These are phyloP conservation scores for Drosophila nigrodunni DNA, from an alignment of 1,140 invertebrate genomes.

Conservation along the genomic window DNA sequence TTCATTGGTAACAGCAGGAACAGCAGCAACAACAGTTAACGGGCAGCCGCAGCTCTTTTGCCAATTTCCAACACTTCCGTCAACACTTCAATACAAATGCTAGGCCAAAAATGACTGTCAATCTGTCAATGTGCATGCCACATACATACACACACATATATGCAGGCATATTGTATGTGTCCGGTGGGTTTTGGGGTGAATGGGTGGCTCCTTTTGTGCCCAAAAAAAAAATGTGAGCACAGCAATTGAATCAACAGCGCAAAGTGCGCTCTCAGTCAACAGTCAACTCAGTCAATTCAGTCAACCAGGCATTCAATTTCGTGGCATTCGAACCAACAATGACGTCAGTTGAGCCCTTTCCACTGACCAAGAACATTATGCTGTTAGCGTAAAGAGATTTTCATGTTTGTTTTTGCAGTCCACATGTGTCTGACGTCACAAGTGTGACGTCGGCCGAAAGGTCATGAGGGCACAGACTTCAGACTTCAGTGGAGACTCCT, in stretches of 20 bases:
- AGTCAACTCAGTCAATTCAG: neutral
- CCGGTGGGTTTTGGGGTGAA: conserved; percentile 15
- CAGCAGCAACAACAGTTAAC: conserved; percentile 20
- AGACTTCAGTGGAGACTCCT: neutral
- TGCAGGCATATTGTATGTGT: conserved; percentile 31
- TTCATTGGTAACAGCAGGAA: conserved; percentile 9
- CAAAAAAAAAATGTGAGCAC: conserved; percentile 45
- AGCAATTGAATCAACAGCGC: conserved; percentile 68
- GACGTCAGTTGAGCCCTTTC: conserved; percentile 53
- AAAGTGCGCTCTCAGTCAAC: conserved; percentile 54
- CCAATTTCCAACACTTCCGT: conserved; percentile 77
- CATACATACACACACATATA: conserved; percentile 33
- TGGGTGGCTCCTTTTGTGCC: conserved; percentile 42
- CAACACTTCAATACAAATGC: conserved; percentile 71
- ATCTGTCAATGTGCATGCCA: conserved; percentile 66
- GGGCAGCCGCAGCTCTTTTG: conserved; percentile 64
- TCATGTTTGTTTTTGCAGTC: conserved; percentile 19
- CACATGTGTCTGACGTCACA: conserved; percentile 36
- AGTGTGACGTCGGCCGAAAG: conserved; percentile 37
- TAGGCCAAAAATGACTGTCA: conserved; percentile 72
- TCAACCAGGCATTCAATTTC: conserved; percentile 51
- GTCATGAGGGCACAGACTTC: conserved; percentile 16
- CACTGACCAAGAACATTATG: conserved; percentile 16
- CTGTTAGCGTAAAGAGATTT: conserved; percentile 9
- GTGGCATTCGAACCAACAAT: conserved; percentile 39